Evolutionary conservation across 2,113 vertebrate genomes (phyloP), one percentile per base, ranked within the genome.

Genomic region (Polypterus senegalus): DNA sequence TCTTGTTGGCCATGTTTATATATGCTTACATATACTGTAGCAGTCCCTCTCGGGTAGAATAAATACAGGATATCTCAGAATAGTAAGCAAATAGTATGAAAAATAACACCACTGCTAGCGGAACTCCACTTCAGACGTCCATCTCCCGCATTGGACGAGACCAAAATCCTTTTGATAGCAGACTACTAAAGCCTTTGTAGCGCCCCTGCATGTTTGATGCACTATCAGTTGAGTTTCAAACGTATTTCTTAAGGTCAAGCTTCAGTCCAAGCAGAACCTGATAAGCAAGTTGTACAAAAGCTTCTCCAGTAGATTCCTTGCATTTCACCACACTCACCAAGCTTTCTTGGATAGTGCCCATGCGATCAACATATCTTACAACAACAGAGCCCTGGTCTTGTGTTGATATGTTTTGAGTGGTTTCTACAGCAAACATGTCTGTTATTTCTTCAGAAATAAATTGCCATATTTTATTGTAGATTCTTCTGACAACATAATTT

Each of bases 141-240:
- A n/a, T n/a, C n/a, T n/a, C n/a, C n/a, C n/a, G n/a, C n/a, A n/a
- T n/a, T n/a, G n/a, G n/a, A n/a, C n/a, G n/a, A n/a, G n/a, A n/a
- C n/a, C n/a, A n/a, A n/a, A n/a, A n/a, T 6, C 64, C 60, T 47
- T 49, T 54, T 47, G 60, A 48, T 57, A 69, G 47, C 7, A 65
- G 57, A 55, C 3, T 55, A 10, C 9, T 10, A 55, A 55, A 55
- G 27, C 54, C 27, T 9, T 27, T 55, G n/a, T 63, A 61, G 4
- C 49, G 49, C 58, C 61, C 61, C 47, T 69, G 58, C 61, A 69
- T 57, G 46, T 69, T 66, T n/a, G 67, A 59, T 53, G 63, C 56
- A 59, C 60, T 49, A 6, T 69, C 64, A 57, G 54, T 66, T 56
- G 57, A 9, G 46, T 69, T 57, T 4, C 61, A 51, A 27, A 66